Base-by-base conservation (phyloP, 2,113 vertebrate species). In the Xenopus borealis region DNA sequence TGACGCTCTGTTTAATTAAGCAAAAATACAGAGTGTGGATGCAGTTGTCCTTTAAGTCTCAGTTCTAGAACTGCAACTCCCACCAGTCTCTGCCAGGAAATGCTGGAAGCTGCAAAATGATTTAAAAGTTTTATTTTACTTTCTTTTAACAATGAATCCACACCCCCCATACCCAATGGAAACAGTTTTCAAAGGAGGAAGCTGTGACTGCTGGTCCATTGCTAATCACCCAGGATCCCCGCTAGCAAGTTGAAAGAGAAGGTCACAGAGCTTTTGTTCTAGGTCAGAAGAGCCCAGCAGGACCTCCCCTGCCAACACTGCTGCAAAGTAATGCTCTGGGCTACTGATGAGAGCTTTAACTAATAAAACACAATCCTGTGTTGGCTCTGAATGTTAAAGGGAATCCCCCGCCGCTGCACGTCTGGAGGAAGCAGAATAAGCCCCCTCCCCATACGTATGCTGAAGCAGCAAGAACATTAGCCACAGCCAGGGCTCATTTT, bases 131-230 rank as follows among this genome's bases (percentile, higher is more conserved):
- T 6, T 40, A 6, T 7, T 40, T 40, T 40, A 40, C 33, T 27
- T 33, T 52, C 19, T 59, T 44, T 72, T 52, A 53, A 46, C 23
- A 57, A 66, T 63, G 40, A 68, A 40, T 40, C 33, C n/a, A n/a
- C n/a, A n/a, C n/a, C 33, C 72, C 44, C 72, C 44, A 3, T 16
- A 63, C 40, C 11, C 46, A 46, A 23, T 52, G 58, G 30, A 50
- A 20, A 23, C 72, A 14, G 7, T 8, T 3, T 1, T 75, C 57
- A 69, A 75, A 69, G 72, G 59, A 44, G 62, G 65, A 69, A 75
- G 72, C 72, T 75, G 72, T 69, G 72, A 75, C 72, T 62, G 59
- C 53, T 72, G 47, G 64, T 23, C 64, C 65, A 62, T 53, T 66
- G 9, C 17, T 78, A 67, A 72, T 69, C 70, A 69, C 40, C 30